Evolutionary conservation across 2,113 vertebrate genomes (phyloP).

Genomic region (Synchiropus splendidus): DNA sequence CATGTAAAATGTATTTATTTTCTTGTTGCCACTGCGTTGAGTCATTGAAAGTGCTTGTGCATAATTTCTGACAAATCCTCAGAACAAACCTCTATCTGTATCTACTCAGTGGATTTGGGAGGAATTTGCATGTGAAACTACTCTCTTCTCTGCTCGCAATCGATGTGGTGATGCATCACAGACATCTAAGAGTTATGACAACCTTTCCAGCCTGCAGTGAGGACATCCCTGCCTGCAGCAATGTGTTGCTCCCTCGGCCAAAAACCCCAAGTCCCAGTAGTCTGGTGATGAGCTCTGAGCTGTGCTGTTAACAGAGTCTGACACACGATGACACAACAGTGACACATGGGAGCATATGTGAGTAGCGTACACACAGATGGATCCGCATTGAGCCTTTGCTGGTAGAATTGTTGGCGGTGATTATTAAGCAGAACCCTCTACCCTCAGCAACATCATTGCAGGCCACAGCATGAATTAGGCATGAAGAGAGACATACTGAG

Average conservation of each 20-base stretch:
- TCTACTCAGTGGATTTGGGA: conserved; percentile 1
- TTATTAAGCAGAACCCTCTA: conserved; percentile 39
- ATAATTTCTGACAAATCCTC: not conserved
- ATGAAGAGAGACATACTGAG: conserved; percentile 30
- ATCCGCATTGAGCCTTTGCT: conserved; percentile 38
- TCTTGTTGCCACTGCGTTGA: too few species aligned
- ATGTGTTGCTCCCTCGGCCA: conserved; percentile 23
- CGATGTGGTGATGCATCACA: conserved; percentile 13
- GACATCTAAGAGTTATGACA: conserved; percentile 17
- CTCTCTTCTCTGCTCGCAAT: not conserved
- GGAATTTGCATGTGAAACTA: conserved; percentile 4
- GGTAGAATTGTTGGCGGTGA: conserved; percentile 27
- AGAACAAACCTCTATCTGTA: not conserved
- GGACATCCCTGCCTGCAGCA: conserved; percentile 32
- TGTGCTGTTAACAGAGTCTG: conserved; percentile 14
- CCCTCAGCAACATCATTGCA: conserved; percentile 28
- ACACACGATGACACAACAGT: conserved; percentile 12
- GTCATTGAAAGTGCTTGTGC: too few species aligned
- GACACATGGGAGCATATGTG: conserved; percentile 13
- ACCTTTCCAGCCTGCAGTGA: conserved; percentile 21
- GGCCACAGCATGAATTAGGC: conserved; percentile 44
- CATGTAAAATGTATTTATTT: too few species aligned
- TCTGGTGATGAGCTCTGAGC: conserved; percentile 21
- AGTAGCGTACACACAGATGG: conserved; percentile 3
- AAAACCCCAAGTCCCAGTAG: conserved; percentile 29